These are phyloP conservation scores for Diplodus puntazzo DNA, from an alignment of 2,797 vertebrate species.

Conservation along the genomic window DNA sequence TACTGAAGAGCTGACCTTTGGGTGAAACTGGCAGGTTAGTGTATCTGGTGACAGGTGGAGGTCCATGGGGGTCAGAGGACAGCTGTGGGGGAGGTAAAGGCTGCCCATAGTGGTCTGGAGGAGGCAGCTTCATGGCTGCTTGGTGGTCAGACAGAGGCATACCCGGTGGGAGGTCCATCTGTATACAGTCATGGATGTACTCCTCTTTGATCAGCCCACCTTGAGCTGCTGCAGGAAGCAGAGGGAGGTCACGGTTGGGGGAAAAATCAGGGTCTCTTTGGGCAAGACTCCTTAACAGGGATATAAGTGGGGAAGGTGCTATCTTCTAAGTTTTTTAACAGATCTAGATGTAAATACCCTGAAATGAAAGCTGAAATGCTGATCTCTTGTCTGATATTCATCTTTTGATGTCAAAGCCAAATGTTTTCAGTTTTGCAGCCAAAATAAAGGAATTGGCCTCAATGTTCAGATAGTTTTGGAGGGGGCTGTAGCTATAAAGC, in stretches of 20 bases:
- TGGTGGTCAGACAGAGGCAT: slow-evolving; percentile 80
- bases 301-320: background rate
- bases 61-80: slow-evolving; percentile 72
- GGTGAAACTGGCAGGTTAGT: slow-evolving; percentile 82
- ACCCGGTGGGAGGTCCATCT: slow-evolving; percentile 84
- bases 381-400: too few species aligned
- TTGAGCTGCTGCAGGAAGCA: slow-evolving; percentile 57
- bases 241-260: background rate
- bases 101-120: slow-evolving; percentile 76
- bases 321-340: too few species aligned
- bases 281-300: background rate
- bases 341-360: too few species aligned
- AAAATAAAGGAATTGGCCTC: too few species aligned
- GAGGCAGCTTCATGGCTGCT: slow-evolving; percentile 72
- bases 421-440: too few species aligned
- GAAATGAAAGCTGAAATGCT: too few species aligned
- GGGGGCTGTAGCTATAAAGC: too few species aligned
- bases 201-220: slow-evolving; percentile 86
- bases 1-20: slow-evolving; percentile 63
- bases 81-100: slow-evolving; percentile 76
- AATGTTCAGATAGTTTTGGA: too few species aligned
- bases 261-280: background rate
- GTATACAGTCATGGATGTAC: slow-evolving; percentile 84
- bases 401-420: too few species aligned
- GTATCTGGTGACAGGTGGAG: slow-evolving; percentile 74